These are phyloP conservation scores for Dugesia japonica DNA, from an alignment of 2,888 invertebrate species.

Conservation along the genomic window DNA sequence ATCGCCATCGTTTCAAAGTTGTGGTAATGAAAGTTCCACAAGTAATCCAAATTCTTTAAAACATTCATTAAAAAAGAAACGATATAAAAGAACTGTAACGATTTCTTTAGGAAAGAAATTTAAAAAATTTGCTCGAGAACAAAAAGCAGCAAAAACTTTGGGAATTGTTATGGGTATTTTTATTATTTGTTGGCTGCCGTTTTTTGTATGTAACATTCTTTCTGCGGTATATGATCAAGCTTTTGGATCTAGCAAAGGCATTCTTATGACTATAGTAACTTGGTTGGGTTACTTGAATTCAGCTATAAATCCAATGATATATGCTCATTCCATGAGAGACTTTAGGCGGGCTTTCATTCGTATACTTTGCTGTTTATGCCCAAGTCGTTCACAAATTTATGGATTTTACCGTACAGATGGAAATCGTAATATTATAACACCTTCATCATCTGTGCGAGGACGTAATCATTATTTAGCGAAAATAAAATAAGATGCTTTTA, in stretches of 20 bases:
- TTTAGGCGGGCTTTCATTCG: conserved; percentile 73
- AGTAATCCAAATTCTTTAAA: not conserved
- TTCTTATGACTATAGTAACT: conserved; percentile 44
- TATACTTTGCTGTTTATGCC: conserved; percentile 54
- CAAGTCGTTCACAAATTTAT: not conserved
- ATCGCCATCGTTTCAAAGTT: not conserved
- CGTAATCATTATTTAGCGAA: not conserved
- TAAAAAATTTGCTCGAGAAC: conserved; percentile 81
- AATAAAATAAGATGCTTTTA: not conserved
- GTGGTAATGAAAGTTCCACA: not conserved
- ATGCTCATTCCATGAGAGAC: conserved; percentile 92
- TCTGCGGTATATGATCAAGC: conserved; percentile 66
- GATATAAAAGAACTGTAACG: conserved; percentile 44
- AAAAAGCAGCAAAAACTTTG: conserved; percentile 86
- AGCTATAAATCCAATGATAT: conserved; percentile 63
- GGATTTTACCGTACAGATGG: not conserved
- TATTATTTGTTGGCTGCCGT: conserved; percentile 88
- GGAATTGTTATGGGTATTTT: conserved; percentile 93
- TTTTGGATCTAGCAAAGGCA: conserved; percentile 40
- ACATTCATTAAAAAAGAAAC: conserved; percentile 13
- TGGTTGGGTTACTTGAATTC: conserved; percentile 49
- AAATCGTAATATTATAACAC: not conserved
- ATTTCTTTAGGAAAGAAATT: conserved; percentile 58
- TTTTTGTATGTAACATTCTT: conserved; percentile 79
- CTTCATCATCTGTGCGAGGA: not conserved